Evolutionary conservation across 2,888 invertebrate species (phyloP), one percentile per base, ranked within the genome.

Genomic region (Cataglyphis rosenhaueri): DNA sequence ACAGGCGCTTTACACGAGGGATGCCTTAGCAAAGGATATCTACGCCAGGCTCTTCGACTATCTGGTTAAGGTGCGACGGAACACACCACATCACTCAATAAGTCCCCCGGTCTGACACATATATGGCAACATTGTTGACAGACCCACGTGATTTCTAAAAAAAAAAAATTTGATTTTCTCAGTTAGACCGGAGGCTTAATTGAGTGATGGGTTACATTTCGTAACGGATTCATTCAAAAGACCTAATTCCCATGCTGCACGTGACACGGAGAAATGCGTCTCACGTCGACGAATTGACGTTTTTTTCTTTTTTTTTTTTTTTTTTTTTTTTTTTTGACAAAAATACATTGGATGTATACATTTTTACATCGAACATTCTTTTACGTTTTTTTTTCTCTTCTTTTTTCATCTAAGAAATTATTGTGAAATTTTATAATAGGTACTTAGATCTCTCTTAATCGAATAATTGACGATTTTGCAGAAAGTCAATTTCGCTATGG

Each of bases 401-500:
- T 8, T 8, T 61, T 18, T 29, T 44, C 8, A 38, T 18, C 6
- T 12, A 21, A 29, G 6, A 35, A 12, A 64, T 48, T 74, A 61
- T 70, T 21, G 10, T 9, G 25, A 38, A 41, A 48, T 62, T 48
- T 71, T 52, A 52, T 52, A 35, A 48, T 52, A 35, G n/a, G 0
- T 1, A 1, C 8, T 38, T 38, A 25, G 1, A 18, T 41, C 12
- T 44, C 21, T 15, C 44, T 18, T 68, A n/a, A 25, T n/a, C 38
- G n/a, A 29, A 18, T 52, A 10, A 57, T 35, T 48, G n/a, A 55
- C 3, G 10, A 81, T 73, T 88, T 92, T 91, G 84, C 93, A 97
- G 96, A 94, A 95, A 86, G 95, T 97, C 12, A 97, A 97, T 92
- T 92, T 94, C 70, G 97, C 96, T 1, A 96, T 97, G 96, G 95